phyloP scores from a whole-genome alignment of 2,113 vertebrate genomes.

The Ovis canadensis region DNA sequence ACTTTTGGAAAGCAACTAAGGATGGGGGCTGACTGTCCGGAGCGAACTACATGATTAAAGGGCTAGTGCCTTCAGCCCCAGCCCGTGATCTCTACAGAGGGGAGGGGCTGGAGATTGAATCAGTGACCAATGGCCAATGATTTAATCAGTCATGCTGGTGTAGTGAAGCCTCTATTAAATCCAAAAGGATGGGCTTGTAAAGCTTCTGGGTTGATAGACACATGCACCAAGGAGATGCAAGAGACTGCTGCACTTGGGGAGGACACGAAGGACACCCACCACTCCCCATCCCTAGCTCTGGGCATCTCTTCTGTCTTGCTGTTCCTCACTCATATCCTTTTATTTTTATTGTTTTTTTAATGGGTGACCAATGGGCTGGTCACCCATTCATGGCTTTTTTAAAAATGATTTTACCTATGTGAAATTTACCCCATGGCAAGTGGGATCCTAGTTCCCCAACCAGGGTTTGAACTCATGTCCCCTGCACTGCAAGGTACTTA shows the following conservation, averaged over 20 bases:
- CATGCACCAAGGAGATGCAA: background rate
- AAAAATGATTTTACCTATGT: background rate
- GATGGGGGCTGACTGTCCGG: background rate
- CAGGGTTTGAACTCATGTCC: background rate
- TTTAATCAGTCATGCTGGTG: background rate
- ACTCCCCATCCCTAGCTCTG: background rate
- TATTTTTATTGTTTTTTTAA: background rate
- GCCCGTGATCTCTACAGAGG: background rate
- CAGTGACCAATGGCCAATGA: background rate
- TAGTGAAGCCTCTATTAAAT: background rate
- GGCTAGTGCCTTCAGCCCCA: too few species aligned
- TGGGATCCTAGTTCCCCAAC: background rate
- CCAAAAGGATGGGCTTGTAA: background rate
- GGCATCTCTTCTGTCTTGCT: background rate
- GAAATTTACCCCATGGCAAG: background rate
- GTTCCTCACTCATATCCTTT: background rate
- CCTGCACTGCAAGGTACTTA: background rate
- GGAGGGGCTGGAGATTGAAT: background rate
- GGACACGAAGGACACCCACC: background rate
- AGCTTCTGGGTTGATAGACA: background rate
- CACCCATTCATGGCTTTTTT: background rate
- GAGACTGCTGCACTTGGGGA: background rate
- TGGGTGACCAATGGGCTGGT: background rate
- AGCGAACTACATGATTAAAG: background rate
- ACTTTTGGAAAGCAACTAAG: background rate